Base-by-base conservation (phyloP, 2,113 vertebrate genomes). In the Laticauda laticaudata region DNA sequence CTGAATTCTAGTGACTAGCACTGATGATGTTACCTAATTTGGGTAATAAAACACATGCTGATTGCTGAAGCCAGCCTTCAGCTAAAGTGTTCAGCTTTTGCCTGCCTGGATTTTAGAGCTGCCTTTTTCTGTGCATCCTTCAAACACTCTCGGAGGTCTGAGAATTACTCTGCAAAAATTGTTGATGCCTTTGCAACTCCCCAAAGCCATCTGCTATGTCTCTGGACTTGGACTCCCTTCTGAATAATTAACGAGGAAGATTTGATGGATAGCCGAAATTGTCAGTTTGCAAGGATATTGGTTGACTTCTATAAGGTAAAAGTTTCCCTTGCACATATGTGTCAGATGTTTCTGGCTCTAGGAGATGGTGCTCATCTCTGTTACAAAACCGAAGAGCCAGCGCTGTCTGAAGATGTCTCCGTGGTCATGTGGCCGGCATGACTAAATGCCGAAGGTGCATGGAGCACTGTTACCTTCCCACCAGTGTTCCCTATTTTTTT, bases 171-270 rank as follows among this genome's bases (percentile, higher is more conserved):
- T 39, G 61, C 14, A 56, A 91, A 92, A 55, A 92, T 88, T 91
- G 96, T 97, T 95, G 95, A 96, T 93, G 91, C 93, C 93, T 93
- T 91, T 87, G 85, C 87, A 64, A 81, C 93, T 97, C 97, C 96
- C 97, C 92, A 61, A 94, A 95, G 97, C 91, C 93, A 2, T 97
- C 97, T 98, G 97, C 6, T 0, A 92, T 96, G 93, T 94, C 97
- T 96, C 92, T 92, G 97, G 95, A 95, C 95, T 94, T 86, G 94
- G 95, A 91, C 94, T 96, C 90, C 92, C 21, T 96, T 57, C 98
- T 99, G 96, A 99, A 98, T 98, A 97, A 98, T 98, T 96, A 92
- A 97, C 96, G 93, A 95, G 87, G 51, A 64, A 96, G 94, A 91
- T 93, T 90, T 85, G 88, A 43, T 92, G 91, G 94, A 93, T 95